phyloP scores from a whole-genome alignment of 1,140 invertebrate genomes.

The Drosophila hydei region DNA sequence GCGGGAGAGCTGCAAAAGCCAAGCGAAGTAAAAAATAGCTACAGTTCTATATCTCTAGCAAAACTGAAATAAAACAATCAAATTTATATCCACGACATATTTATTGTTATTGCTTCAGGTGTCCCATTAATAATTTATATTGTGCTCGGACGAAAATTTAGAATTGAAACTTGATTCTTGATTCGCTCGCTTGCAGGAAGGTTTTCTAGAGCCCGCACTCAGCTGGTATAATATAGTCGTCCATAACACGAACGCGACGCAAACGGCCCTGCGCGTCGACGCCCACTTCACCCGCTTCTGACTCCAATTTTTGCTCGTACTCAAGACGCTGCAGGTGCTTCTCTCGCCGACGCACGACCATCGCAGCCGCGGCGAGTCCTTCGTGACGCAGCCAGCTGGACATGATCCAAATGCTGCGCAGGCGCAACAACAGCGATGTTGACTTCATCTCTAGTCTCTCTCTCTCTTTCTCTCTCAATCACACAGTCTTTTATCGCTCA shows the following conservation, averaged over 20 bases:
- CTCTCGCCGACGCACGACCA: slow-evolving; percentile 54
- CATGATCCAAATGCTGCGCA: slow-evolving; percentile 65
- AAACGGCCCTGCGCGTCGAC: slow-evolving; percentile 52
- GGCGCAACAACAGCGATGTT: slow-evolving; percentile 43
- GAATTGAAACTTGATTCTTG: no score
- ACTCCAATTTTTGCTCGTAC: slow-evolving; percentile 3
- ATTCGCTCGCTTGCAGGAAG: not conserved
- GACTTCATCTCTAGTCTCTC: slow-evolving; percentile 49
- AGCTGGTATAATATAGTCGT: slow-evolving; percentile 62
- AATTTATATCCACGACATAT: no score
- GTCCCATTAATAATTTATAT: no score
- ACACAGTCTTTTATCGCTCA: not conserved
- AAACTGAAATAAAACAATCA: no score
- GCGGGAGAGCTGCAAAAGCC: slow-evolving; percentile 44
- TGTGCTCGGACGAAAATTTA: no score
- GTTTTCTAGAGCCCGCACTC: slow-evolving; percentile 47
- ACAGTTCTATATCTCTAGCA: not conserved
- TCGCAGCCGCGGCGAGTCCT: slow-evolving; percentile 57
- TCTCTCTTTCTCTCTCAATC: not conserved
- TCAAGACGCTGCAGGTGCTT: slow-evolving; percentile 7
- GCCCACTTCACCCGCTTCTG: slow-evolving; percentile 39
- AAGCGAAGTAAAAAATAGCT: not conserved
- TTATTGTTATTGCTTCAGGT: no score
- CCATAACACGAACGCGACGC: slow-evolving; percentile 54
- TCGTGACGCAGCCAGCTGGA: slow-evolving; percentile 63